Conservation (phyloP, 2,113 vertebrate genomes). For the Perca fluviatilis region DNA sequence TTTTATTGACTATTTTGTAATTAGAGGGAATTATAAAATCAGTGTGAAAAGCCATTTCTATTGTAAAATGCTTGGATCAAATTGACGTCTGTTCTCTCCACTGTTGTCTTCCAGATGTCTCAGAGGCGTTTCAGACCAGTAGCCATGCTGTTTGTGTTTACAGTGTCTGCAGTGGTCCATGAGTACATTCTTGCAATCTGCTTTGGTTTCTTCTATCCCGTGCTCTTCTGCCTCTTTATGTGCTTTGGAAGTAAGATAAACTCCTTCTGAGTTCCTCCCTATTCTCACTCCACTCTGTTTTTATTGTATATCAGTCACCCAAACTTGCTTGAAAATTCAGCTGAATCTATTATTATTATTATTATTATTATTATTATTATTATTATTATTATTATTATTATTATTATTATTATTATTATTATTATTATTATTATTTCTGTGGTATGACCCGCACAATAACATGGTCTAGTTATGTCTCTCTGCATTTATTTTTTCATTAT, state of each 20-base stretch:
- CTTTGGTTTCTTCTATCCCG: constrained; percentile 95
- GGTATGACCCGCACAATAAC: neutral
- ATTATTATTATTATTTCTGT: neutral
- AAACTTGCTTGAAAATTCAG: neutral
- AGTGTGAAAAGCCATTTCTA: neutral
- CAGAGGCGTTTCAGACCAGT: constrained; percentile 88
- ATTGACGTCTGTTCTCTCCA: neutral
- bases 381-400: neutral
- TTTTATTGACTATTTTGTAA: neutral
- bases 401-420: neutral
- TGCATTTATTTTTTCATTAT: neutral
- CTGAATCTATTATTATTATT: neutral
- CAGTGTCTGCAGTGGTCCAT: constrained; percentile 91
- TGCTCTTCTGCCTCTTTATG: constrained; percentile 94
- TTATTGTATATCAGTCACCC: neutral
- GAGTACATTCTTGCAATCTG: constrained; percentile 93
- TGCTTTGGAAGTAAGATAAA: constrained; percentile 94
- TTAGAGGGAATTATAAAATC: neutral
- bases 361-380: neutral
- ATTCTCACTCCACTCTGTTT: neutral
- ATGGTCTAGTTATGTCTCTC: neutral
- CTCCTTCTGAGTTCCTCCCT: neutral
- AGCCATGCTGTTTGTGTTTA: constrained; percentile 94
- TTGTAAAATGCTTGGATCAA: neutral
- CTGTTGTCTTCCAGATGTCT: constrained; percentile 86